phyloP scores from a whole-genome alignment of 2,113 vertebrate species.

The Callipepla californica region DNA sequence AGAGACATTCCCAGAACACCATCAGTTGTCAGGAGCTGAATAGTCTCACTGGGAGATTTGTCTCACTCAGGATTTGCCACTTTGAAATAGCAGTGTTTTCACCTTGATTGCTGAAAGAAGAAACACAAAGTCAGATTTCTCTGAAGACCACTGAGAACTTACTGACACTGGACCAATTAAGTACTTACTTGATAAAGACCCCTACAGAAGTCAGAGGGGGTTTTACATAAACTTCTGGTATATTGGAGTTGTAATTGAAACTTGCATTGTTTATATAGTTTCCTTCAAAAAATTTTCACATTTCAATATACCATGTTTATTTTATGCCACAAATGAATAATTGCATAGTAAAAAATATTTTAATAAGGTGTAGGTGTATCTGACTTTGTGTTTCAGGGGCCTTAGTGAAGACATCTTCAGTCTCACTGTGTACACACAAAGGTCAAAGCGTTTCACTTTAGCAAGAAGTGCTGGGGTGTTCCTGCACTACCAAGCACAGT shows the following conservation, averaged over 20 bases:
- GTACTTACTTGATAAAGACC: not conserved
- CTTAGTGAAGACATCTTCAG: not conserved
- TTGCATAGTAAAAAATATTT: not conserved
- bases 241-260: not conserved
- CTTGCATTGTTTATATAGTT: not conserved
- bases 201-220: not conserved
- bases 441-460: not conserved
- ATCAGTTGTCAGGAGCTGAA: not conserved
- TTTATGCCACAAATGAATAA: not conserved
- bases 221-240: not conserved
- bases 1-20: not conserved
- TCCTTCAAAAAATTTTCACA: not conserved
- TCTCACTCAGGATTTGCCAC: not conserved
- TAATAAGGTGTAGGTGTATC: not conserved
- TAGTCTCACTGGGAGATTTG: not conserved
- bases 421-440: not conserved
- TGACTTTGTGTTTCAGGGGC: not conserved
- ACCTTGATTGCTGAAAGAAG: not conserved
- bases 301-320: not conserved
- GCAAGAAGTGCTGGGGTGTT: not conserved
- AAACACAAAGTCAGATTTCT: not conserved
- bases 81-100: not conserved
- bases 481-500: accelerated
- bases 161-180: not conserved
- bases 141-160: not conserved